phyloP scores from a whole-genome alignment of 2,888 invertebrate genomes.

The Melipona bicolor region DNA sequence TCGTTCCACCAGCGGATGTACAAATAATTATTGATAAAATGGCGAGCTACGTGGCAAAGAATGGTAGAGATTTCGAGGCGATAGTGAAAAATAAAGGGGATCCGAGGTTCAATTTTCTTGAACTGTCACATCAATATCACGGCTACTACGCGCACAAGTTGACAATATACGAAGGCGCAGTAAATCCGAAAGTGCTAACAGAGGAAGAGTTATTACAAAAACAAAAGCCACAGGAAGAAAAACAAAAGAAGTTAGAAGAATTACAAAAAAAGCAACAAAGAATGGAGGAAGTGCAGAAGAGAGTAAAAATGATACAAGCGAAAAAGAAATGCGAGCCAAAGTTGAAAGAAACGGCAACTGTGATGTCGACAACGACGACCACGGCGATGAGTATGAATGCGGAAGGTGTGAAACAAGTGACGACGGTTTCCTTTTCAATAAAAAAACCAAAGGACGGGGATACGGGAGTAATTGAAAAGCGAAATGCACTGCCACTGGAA shows the following conservation, averaged over 20 bases:
- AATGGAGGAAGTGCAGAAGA: constrained; percentile 82
- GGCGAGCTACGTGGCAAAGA: constrained; percentile 97
- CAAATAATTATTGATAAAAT: constrained; percentile 97
- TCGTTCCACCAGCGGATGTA: constrained; percentile 92
- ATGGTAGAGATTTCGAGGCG: constrained; percentile 96
- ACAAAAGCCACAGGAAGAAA: constrained; percentile 81
- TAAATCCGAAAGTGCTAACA: constrained; percentile 80
- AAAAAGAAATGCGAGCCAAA: constrained; percentile 80
- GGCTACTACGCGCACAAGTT: constrained; percentile 92
- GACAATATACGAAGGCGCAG: constrained; percentile 83
- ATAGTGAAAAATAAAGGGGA: constrained; percentile 94
- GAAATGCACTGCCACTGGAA: constrained; percentile 90
- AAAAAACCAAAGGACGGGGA: constrained; percentile 92
- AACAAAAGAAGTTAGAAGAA: constrained; percentile 81
- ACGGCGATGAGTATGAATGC: background rate
- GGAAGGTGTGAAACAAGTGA: constrained; percentile 74
- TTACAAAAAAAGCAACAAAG: constrained; percentile 81
- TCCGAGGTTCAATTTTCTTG: constrained; percentile 94
- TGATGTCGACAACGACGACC: background rate
- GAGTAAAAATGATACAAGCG: constrained; percentile 81
- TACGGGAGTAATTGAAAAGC: constrained; percentile 87
- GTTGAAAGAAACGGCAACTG: constrained; percentile 63
- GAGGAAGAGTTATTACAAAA: constrained; percentile 81
- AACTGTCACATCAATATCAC: constrained; percentile 91
- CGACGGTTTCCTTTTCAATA: constrained; percentile 92